Percentiles rank a stretch among this genome's conserved stretches.
phyloP scores from a whole-genome alignment of 2,888 invertebrate genomes.

The Leistus spinibarbis region DNA sequence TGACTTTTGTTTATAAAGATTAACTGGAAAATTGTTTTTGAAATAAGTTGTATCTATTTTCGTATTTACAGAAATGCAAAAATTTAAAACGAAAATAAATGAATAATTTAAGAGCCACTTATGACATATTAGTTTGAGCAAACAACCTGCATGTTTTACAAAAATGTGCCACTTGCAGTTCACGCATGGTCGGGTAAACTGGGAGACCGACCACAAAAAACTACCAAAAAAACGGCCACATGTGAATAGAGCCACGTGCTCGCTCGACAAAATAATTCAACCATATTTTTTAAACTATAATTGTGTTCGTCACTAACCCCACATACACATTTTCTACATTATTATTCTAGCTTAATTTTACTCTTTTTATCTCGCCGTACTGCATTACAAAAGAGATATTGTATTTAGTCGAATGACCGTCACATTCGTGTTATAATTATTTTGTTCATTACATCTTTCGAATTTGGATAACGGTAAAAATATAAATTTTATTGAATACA shows the following conservation, averaged over 20 bases:
- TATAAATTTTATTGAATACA: too few relatives aligned
- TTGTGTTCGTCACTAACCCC: not conserved
- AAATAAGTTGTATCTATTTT: not conserved
- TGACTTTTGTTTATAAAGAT: too few relatives aligned
- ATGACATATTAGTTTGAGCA: constrained; percentile 2
- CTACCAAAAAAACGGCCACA: not conserved
- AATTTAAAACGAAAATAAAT: too few relatives aligned
- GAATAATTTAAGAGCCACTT: not conserved
- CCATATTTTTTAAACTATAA: not conserved
- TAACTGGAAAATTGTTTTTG: not conserved
- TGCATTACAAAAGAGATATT: too few relatives aligned
- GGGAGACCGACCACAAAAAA: constrained; percentile 16
- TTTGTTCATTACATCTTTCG: too few relatives aligned
- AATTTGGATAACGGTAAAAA: too few relatives aligned
- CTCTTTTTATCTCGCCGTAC: too few relatives aligned
- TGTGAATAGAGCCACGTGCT: constrained; percentile 8
- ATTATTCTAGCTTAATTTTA: too few relatives aligned
- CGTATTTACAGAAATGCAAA: too few relatives aligned
- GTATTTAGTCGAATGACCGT: too few relatives aligned
- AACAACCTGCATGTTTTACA: constrained; percentile 18
- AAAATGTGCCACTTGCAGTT: constrained; percentile 13
- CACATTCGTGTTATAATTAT: too few relatives aligned
- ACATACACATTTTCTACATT: not conserved
- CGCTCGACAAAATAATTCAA: not conserved
- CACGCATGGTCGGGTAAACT: not conserved